These are phyloP conservation scores for Solenodon paradoxus DNA, from an alignment of 2,113 vertebrate genomes.

Conservation along the genomic window DNA sequence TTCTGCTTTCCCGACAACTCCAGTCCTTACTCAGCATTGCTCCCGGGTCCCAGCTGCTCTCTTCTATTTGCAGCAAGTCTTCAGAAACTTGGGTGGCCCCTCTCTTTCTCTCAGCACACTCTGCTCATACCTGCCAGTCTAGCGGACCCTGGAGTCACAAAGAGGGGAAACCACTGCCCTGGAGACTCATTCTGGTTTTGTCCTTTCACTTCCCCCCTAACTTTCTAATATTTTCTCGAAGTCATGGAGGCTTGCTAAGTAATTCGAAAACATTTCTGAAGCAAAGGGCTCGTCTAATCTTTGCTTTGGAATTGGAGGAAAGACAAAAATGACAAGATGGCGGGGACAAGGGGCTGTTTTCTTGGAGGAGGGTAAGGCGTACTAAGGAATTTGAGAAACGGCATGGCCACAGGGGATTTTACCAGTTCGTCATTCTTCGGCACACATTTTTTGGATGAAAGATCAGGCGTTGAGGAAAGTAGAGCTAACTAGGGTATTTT, in stretches of 20 bases:
- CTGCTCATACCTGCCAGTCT: neutral
- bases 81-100: neutral
- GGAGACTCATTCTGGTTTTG: neutral
- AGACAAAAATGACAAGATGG: neutral
- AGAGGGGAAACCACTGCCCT: neutral
- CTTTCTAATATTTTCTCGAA: neutral
- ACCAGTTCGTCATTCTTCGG: neutral
- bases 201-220: neutral
- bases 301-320: neutral
- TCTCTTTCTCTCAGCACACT: neutral
- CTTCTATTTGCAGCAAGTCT: neutral
- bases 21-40: neutral
- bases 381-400: neutral
- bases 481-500: neutral
- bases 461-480: neutral
- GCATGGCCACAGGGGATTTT: neutral
- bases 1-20: neutral
- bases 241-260: neutral
- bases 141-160: neutral
- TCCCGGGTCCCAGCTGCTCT: neutral
- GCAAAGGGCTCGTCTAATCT: neutral
- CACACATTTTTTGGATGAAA: conserved; percentile 7
- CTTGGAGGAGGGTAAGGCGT: neutral
- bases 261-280: conserved; percentile 22
- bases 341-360: neutral